These are phyloP conservation scores for Montipora foliosa DNA, from an alignment of 64 coral and sea anemone genomes.

Conservation along the genomic window DNA sequence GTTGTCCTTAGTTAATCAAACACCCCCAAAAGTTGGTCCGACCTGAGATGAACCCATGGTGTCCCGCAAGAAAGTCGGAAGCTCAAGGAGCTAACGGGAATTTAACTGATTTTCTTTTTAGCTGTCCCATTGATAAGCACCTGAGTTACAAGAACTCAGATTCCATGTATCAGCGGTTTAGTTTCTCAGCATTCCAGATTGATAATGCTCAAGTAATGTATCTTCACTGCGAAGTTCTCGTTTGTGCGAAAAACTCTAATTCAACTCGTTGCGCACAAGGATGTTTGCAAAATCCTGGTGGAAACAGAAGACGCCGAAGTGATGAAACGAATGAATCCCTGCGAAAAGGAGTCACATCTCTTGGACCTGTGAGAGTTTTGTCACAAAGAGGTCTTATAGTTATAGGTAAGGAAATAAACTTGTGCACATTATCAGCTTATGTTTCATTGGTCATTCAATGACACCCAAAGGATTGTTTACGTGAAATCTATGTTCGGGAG, in stretches of 20 bases:
- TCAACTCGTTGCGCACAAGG: conserved; percentile 47
- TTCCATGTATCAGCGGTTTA: conserved; percentile 51
- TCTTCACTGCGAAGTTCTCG: conserved; percentile 64
- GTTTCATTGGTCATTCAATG: no score
- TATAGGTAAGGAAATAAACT: background rate
- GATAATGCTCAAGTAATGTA: conserved; percentile 35
- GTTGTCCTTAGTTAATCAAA: no score
- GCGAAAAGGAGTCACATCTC: background rate
- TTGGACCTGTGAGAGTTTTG: background rate
- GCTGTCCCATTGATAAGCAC: conserved; percentile 34
- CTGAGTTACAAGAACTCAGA: conserved; percentile 57
- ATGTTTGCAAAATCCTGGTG: background rate
- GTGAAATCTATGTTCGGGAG: no score
- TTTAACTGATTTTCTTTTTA: background rate
- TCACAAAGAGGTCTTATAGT: background rate
- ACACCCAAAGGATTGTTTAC: no score
- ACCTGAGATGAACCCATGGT: background rate
- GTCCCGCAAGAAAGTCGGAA: background rate
- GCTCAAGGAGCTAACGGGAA: background rate
- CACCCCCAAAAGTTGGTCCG: no score
- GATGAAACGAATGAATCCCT: background rate
- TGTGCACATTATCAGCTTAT: background rate
- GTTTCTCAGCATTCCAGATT: conserved; percentile 43
- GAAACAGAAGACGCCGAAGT: background rate
- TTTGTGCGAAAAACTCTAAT: conserved; percentile 45